These are phyloP conservation scores for Lampropteryx suffumata DNA, from an alignment of 2,888 invertebrate species.

Conservation along the genomic window DNA sequence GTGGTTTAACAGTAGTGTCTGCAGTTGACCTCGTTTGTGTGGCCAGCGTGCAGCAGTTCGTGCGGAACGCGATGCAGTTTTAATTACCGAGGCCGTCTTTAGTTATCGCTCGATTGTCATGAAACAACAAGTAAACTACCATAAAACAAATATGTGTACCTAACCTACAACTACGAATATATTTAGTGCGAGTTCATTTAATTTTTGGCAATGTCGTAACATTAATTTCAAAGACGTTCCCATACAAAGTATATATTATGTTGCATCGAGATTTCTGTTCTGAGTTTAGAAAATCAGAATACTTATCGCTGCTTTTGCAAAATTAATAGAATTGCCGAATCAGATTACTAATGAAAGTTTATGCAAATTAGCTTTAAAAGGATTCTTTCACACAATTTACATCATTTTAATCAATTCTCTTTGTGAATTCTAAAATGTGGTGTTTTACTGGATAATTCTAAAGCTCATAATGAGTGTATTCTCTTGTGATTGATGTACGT, in stretches of 20 bases:
- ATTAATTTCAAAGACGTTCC: too few species aligned
- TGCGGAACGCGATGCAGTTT: constrained; percentile 70
- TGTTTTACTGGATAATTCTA: constrained; percentile 14
- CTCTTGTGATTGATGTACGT: constrained; percentile 39
- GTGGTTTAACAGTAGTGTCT: constrained; percentile 45
- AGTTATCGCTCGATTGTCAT: constrained; percentile 45
- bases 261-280: too few species aligned
- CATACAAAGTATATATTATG: too few species aligned
- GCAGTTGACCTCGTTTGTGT: constrained; percentile 60
- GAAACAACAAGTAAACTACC: constrained; percentile 19
- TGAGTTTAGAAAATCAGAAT: not conserved
- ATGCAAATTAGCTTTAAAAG: constrained; percentile 15
- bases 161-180: too few species aligned
- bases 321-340: constrained; percentile 11
- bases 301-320: constrained; percentile 1
- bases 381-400: not conserved
- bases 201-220: too few species aligned
- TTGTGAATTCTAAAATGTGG: constrained; percentile 1
- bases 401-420: constrained; percentile 5
- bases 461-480: constrained; percentile 6
- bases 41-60: constrained; percentile 51
- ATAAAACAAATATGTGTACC: not conserved
- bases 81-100: constrained; percentile 59
- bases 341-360: constrained; percentile 5
- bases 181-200: too few species aligned